Base-by-base conservation (phyloP, 2,113 vertebrate genomes). In the Dipodomys spectabilis region DNA sequence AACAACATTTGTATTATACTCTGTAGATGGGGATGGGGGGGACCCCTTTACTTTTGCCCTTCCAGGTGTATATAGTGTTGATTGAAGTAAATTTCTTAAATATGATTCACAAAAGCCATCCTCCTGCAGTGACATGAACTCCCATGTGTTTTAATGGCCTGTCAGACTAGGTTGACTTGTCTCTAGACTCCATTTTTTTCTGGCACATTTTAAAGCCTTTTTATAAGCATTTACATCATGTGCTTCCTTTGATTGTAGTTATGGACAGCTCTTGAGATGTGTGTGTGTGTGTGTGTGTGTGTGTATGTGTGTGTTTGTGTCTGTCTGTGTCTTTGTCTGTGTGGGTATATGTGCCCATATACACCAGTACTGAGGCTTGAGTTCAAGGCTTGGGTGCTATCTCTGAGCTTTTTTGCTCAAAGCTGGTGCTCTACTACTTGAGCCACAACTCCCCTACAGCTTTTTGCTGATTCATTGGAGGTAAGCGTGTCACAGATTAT, bases 1-100 rank as follows among this genome's bases (percentile, higher is more conserved):
- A 93, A 82, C 27, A 86, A 44, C 32, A 81, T 94, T 81, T 93
- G 49, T 84, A 69, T 91, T 94, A 92, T 86, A 16, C 93, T 89
- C 77, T 87, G 4, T 8, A 27, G 16, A 35, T 32, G 28, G 32
- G 25, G 6, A 35, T n/a, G 35, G 28, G 19, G 25, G 22, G 2
- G 11, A 25, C 22, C 30, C 87, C 67, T 78, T 92, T 28, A 27
- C 27, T 57, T 92, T 90, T 53, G 77, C 74, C 78, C 91, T 82
- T 91, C 35, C 45, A 16, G 30, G 32, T 88, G 44, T 73, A 62
- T 71, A 25, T 28, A 44, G 19, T 27, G 67, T 69, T 82, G 32
- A 30, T 72, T 30, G 86, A 93, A 44, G 27, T 49, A 81, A 67
- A 22, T 73, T 91, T 90, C 60, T n/a, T 30, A 92, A 95, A 88